phyloP scores from a whole-genome alignment of 2,888 invertebrate species.

The Spisula subtruncata region DNA sequence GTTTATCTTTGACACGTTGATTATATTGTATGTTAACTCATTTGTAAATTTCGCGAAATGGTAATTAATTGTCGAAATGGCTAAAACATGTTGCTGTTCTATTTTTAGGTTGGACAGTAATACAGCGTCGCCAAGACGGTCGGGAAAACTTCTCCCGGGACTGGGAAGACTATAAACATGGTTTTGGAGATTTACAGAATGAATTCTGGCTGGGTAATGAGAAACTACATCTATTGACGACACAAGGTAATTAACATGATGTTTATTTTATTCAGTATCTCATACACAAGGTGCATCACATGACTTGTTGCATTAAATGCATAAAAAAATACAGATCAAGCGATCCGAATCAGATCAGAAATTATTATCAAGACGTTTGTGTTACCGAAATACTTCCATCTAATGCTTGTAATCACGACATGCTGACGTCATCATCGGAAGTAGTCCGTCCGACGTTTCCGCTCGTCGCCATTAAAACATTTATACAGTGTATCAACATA shows the following conservation, averaged over 20 bases:
- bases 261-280: neutral
- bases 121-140: constrained; percentile 95
- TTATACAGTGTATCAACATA: neutral
- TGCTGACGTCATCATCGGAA: neutral
- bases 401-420: neutral
- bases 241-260: constrained; percentile 81
- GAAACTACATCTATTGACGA: constrained; percentile 93
- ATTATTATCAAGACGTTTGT: neutral
- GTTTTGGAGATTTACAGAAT: constrained; percentile 92
- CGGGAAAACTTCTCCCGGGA: constrained; percentile 94
- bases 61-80: neutral
- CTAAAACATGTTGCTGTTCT: neutral
- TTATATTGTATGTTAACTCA: neutral
- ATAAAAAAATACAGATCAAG: neutral
- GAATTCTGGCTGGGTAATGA: constrained; percentile 97
- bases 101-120: constrained; percentile 91
- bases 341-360: neutral
- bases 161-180: constrained; percentile 94
- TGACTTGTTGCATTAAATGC: neutral
- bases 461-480: neutral
- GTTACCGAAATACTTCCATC: neutral
- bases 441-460: neutral
- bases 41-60: constrained; percentile 12
- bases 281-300: neutral
- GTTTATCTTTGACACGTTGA: constrained; percentile 10